Evolutionary conservation across 2,797 vertebrate genomes (phyloP).

Genomic region (Dicrostonyx torquatus): DNA sequence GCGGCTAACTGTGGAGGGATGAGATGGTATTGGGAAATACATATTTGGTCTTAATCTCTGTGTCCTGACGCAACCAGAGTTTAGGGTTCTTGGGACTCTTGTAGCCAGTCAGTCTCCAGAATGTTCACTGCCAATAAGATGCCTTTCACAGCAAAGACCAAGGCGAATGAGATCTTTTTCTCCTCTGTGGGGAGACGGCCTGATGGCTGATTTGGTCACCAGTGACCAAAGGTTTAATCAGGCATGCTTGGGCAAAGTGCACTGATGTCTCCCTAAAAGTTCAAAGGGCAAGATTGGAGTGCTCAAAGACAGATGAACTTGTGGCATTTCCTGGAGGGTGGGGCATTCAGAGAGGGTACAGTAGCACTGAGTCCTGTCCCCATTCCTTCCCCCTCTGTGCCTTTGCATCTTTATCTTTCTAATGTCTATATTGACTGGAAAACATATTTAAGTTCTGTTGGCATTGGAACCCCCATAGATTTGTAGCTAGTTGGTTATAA

Average conservation of each 20-base stretch:
- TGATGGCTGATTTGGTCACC: not conserved
- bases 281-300: not conserved
- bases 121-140: not conserved
- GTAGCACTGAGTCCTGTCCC: too few species aligned
- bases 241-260: fast-evolving
- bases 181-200: not conserved
- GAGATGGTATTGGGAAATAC: not conserved
- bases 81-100: not conserved
- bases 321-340: not conserved
- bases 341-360: not conserved
- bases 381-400: fast-evolving
- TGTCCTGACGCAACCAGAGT: not conserved
- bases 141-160: not conserved
- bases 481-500: not conserved
- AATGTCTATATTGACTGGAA: not conserved
- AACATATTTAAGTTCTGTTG: not conserved
- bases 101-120: not conserved
- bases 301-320: not conserved
- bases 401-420: not conserved
- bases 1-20: not conserved
- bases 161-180: too few species aligned
- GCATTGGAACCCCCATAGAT: not conserved
- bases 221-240: not conserved
- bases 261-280: not conserved
- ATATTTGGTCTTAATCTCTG: not conserved